phyloP scores from a whole-genome alignment of 2,888 invertebrate species.

The Patella caerulea region DNA sequence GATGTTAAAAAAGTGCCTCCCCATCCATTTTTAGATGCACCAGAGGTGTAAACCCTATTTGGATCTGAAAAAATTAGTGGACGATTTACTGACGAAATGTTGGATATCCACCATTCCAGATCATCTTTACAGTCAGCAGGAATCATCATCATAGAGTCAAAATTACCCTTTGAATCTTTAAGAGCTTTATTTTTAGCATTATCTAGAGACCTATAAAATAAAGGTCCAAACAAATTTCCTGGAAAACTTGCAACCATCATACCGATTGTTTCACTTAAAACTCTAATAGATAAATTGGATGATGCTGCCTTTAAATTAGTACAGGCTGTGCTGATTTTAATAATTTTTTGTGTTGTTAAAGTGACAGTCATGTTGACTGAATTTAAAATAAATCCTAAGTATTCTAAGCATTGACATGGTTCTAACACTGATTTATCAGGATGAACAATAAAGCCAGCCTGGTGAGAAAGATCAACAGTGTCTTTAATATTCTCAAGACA shows the following conservation, averaged over 20 bases:
- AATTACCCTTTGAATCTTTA: constrained; percentile 15
- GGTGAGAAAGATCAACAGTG: no score
- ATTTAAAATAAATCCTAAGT: background rate
- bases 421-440: background rate
- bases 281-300: constrained; percentile 8
- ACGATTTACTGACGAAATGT: background rate
- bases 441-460: no score
- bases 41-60: no score
- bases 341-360: no score
- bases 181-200: constrained; percentile 24
- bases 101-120: background rate
- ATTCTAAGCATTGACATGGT: background rate
- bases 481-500: no score
- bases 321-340: no score
- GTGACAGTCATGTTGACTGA: background rate
- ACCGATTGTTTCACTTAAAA: constrained; percentile 29
- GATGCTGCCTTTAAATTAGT: background rate
- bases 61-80: no score
- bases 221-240: constrained; percentile 23
- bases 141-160: constrained; percentile 12
- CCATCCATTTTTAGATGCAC: no score
- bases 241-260: constrained; percentile 26
- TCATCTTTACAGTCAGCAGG: background rate
- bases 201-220: constrained; percentile 30
- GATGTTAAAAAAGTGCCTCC: no score